phyloP scores from a whole-genome alignment of 2,113 vertebrate genomes.

The Pleuronectes platessa region DNA sequence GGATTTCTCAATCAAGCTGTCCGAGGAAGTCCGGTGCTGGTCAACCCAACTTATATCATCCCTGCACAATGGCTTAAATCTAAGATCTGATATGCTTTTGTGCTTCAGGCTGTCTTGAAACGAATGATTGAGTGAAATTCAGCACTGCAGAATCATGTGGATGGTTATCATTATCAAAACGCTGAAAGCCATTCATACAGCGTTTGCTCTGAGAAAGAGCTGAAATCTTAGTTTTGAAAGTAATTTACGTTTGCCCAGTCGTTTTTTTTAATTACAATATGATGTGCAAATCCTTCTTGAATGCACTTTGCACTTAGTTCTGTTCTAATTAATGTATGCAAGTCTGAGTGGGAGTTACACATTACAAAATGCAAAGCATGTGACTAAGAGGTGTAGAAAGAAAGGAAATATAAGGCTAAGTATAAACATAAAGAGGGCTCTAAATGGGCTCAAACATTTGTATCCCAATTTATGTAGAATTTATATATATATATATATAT shows the following conservation, averaged over 20 bases:
- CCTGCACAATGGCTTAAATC: constrained; percentile 14
- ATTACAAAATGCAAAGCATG: not conserved
- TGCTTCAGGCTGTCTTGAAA: not conserved
- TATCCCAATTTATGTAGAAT: too few relatives aligned
- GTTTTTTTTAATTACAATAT: not conserved
- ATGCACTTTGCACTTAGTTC: too few relatives aligned
- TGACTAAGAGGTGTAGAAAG: not conserved
- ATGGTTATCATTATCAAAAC: constrained; percentile 11
- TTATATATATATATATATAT: too few relatives aligned
- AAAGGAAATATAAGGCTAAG: not conserved
- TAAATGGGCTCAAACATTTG: too few relatives aligned
- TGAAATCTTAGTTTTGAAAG: constrained; percentile 1
- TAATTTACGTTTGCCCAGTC: too few relatives aligned
- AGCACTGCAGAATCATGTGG: not conserved
- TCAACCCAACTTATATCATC: constrained; percentile 38
- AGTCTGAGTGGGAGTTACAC: not conserved
- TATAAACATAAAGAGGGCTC: too few relatives aligned
- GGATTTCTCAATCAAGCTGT: constrained; percentile 52
- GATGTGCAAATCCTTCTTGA: not conserved
- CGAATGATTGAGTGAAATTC: constrained; percentile 4
- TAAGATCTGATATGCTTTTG: not conserved
- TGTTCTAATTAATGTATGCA: not conserved
- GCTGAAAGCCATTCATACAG: constrained; percentile 4
- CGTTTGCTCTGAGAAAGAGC: not conserved
- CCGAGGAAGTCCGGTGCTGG: constrained; percentile 30